Evolutionary conservation across 2,888 invertebrate species (phyloP).

Genomic region (Choreutis nemorana): DNA sequence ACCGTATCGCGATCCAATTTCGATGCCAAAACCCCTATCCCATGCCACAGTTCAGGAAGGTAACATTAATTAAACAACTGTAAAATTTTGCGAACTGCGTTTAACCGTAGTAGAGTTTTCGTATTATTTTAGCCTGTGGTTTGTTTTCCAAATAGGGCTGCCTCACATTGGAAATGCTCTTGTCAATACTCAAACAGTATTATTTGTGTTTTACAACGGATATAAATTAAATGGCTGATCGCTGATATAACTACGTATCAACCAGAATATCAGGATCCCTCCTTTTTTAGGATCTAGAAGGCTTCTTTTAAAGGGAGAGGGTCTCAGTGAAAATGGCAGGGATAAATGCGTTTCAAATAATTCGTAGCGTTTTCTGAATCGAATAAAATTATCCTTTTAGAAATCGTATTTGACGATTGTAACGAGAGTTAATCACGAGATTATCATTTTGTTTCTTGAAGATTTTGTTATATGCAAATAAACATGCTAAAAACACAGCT

Average conservation of each 20-base stretch:
- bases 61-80: background rate
- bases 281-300: no score
- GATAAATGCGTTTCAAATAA: no score
- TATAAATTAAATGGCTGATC: conserved; percentile 19
- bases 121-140: background rate
- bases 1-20: background rate
- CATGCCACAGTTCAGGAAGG: background rate
- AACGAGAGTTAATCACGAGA: no score
- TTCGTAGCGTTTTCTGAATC: no score
- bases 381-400: no score
- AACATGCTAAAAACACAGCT: no score
- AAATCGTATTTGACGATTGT: no score
- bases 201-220: conserved; percentile 22
- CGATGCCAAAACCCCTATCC: background rate
- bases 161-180: no score
- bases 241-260: conserved; percentile 12
- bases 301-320: no score
- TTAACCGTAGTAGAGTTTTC: background rate
- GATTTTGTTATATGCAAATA: no score
- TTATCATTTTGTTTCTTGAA: no score
- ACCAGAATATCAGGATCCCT: conserved; percentile 13
- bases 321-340: no score
- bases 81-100: background rate
- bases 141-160: background rate
- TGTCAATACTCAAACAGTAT: conserved; percentile 21